phyloP scores from a whole-genome alignment of 2,797 vertebrate species.

The Brachymystax lenok region DNA sequence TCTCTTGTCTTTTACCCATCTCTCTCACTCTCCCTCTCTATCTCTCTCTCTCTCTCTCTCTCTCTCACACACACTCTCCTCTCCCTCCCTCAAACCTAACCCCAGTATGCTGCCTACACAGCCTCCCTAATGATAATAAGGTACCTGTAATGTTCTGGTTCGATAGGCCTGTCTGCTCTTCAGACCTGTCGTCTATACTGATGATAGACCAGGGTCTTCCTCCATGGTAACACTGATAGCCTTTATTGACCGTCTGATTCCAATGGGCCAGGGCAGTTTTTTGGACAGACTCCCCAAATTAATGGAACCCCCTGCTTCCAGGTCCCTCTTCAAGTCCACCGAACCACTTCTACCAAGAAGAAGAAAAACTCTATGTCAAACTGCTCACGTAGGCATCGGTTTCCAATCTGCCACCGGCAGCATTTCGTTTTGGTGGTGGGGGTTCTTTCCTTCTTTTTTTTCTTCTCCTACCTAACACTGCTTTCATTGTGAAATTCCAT shows the following conservation, averaged over 20 bases:
- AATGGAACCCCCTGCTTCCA: constrained; percentile 15
- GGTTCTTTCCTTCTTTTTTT: constrained; percentile 27
- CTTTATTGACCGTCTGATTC: constrained; percentile 43
- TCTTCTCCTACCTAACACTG: constrained; percentile 51
- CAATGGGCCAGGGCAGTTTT: constrained; percentile 6
- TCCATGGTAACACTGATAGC: constrained; percentile 37
- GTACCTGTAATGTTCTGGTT: constrained; percentile 34
- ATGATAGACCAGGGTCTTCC: constrained; percentile 23
- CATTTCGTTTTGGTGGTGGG: constrained; percentile 54
- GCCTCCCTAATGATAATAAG: constrained; percentile 42
- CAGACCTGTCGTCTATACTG: constrained; percentile 14
- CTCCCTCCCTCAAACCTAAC: not conserved
- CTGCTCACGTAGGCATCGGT: constrained; percentile 53
- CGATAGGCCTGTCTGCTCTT: constrained; percentile 22
- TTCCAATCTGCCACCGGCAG: constrained; percentile 67
- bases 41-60: constrained; percentile 17
- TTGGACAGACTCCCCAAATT: constrained; percentile 39
- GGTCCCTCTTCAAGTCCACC: constrained; percentile 33
- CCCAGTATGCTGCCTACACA: no score
- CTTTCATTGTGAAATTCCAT: constrained; percentile 73
- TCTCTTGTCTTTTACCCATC: not conserved
- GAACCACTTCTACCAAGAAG: constrained; percentile 19
- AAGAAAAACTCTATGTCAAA: constrained; percentile 30
- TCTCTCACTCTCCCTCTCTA: constrained; percentile 37
- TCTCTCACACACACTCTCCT: not conserved